These are phyloP conservation scores for Takifugu ocellatus DNA, from an alignment of 2,797 vertebrate species.

Conservation along the genomic window DNA sequence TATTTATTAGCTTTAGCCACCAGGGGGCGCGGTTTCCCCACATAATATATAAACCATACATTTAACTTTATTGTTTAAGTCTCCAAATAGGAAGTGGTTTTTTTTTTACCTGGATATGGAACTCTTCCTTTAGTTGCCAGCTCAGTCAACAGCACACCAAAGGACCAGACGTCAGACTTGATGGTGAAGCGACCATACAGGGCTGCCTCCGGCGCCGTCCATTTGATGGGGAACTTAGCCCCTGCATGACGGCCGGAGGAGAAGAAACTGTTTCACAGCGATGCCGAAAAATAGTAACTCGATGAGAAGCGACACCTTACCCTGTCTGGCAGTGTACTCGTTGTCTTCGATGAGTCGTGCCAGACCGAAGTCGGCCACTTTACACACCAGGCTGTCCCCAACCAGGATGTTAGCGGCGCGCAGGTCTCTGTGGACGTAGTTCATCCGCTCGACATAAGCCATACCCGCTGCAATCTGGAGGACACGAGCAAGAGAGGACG, in stretches of 20 bases:
- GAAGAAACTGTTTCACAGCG: not conserved
- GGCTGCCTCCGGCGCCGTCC: conserved; percentile 94
- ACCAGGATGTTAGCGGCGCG: conserved; percentile 96
- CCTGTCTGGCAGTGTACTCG: conserved; percentile 95
- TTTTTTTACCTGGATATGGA: conserved; percentile 87
- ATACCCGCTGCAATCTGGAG: conserved; percentile 92
- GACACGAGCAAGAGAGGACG: not conserved
- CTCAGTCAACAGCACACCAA: conserved; percentile 92
- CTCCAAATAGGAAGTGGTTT: too few species aligned
- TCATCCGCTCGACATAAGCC: conserved; percentile 98
- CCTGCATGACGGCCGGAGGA: conserved; percentile 63
- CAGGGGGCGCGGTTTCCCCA: too few species aligned
- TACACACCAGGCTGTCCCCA: conserved; percentile 92
- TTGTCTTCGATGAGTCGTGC: conserved; percentile 97
- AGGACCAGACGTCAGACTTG: conserved; percentile 97
- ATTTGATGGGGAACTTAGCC: conserved; percentile 97
- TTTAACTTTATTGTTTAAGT: too few species aligned
- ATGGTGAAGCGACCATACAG: conserved; percentile 96
- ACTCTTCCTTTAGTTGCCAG: conserved; percentile 96
- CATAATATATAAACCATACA: too few species aligned
- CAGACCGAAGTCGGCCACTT: conserved; percentile 93
- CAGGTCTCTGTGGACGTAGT: conserved; percentile 95
- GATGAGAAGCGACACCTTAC: conserved; percentile 53
- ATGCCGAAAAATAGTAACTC: not conserved
- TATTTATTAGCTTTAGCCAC: too few species aligned